Base-by-base conservation (phyloP, 2,888 invertebrate genomes). In the Pristionchus japonicus region DNA sequence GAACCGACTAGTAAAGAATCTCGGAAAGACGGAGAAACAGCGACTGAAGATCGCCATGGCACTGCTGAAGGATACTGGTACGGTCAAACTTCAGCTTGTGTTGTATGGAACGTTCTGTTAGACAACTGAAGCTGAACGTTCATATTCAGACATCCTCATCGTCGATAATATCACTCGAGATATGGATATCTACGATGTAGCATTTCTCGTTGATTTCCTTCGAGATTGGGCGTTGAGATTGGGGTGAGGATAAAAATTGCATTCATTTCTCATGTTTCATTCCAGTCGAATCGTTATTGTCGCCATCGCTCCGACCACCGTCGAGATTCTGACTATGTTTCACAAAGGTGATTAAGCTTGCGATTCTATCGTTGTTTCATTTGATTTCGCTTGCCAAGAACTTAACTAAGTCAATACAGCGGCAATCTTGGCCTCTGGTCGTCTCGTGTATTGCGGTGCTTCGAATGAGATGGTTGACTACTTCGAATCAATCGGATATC, bases 101-200 rank as follows among this genome's bases (percentile, higher is more conserved):
- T 31, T 11, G 13, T 20, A 20, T 80, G 77, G 17, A 23, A 27
- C 43, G 1, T 34, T 52, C 37, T 9, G 82, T 27, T n/a, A n/a
- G 7, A 17, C n/a, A 17, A 40, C n/a, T 11, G n/a, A 49, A 17
- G 49, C 7, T 52, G 31, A 70, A 3, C 15, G 20, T 20, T 52
- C 52, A 20, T 4, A 52, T 91, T 82, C 82, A 91, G 97, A 97
- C 89, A 96, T 98, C 77, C 96, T 98, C 0, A 96, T 97, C 47
- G 95, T 98, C 88, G 98, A 98, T 95, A 97, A 97, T 95, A 97
- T 98, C 0, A 97, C 97, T 0, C 96, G 96, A 93, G 97, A 97
- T 88, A 97, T 97, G 96, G 98, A 98, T 94, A 97, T 98, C 90
- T 98, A 98, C 93, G 98, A 98, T 94, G 97, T 98, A 0, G 98